These are phyloP conservation scores for Struthidea cinerea DNA, from an alignment of 2,113 vertebrate species.

Conservation along the genomic window DNA sequence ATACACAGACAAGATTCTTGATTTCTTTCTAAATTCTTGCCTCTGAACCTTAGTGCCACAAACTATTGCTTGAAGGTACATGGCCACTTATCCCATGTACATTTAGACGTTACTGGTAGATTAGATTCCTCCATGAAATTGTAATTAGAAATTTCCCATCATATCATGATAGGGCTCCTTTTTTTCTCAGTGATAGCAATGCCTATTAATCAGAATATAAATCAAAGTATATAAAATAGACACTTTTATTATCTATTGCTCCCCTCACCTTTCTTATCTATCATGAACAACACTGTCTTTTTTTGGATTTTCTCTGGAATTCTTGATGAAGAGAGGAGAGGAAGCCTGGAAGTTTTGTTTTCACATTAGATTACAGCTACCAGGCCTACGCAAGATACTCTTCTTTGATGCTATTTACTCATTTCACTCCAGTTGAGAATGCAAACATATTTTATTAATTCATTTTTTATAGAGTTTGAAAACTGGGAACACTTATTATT, in stretches of 20 bases:
- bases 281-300: background rate
- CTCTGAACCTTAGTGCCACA: background rate
- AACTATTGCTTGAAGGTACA: background rate
- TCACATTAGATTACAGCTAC: fast-evolving
- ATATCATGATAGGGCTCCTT: background rate
- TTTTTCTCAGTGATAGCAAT: background rate
- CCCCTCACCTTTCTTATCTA: background rate
- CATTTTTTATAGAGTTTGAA: background rate
- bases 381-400: background rate
- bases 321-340: background rate
- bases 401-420: background rate
- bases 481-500: background rate
- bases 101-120: background rate
- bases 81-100: background rate
- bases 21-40: background rate
- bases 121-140: background rate
- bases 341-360: background rate
- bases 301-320: background rate
- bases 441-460: background rate
- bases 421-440: background rate
- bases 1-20: background rate
- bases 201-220: background rate
- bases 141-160: background rate
- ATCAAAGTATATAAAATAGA: background rate
- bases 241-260: background rate